Base-by-base conservation (phyloP, 2,797 vertebrate genomes). In the Agapornis canus region DNA sequence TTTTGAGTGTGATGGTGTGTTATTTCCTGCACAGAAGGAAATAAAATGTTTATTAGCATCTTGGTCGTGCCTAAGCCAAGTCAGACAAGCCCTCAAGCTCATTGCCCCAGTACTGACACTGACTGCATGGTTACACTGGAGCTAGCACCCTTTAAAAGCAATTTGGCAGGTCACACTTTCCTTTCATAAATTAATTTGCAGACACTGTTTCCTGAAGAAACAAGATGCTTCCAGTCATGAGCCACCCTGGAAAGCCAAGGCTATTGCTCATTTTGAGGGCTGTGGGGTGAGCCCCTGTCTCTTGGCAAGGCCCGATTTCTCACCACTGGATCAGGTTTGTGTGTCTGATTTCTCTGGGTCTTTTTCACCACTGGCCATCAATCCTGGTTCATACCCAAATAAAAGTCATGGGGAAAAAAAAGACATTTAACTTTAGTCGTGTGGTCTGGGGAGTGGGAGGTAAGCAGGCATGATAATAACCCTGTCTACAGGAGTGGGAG, bases 301-400 rank as follows among this genome's bases (percentile, higher is more conserved):
- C 25, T 54, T 49, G 22, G 25, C 2, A 2, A 61, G 31, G 11
- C 31, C 47, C 57, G 17, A 13, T 2, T 8, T 70, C n/a, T n/a
- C 52, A 17, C 6, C 39, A 12, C 29, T 51, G 29, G 5, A 23
- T 8, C 26, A 18, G 10, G 4, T 35, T 26, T 47, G 23, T n/a
- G 26, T 60, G 26, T 66, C 43, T 49, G 18, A 26, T 43, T 23
- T 9, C 0, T 27, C 35, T 84, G 42, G 11, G 26, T 39, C 37
- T 39, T 47, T 10, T 31, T 26, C 21, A 19, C 12, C 0, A 0
- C 13, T 45, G 60, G 15, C 22, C 32, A 27, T 27, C 5, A 1
- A 11, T 12, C 13, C 40, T 14, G 10, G 25, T 23, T 29, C 16
- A 9, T 29, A 25, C 0, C 6, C 10, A 31, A 47, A 15, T 43